Conservation (phyloP, 2,888 invertebrate genomes). For the Lampropteryx suffumata region DNA sequence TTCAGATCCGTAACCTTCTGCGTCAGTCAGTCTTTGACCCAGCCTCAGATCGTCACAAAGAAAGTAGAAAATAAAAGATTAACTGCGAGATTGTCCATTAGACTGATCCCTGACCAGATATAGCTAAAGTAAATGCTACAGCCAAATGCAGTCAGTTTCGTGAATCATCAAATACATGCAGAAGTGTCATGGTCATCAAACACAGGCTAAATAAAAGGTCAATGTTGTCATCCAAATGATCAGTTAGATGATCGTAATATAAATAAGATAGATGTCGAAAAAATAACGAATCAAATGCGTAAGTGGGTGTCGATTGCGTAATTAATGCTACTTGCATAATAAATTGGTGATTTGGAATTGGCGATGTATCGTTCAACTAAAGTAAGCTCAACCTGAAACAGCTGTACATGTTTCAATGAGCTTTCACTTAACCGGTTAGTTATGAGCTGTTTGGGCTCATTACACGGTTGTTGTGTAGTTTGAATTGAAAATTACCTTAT, state of each 20-base stretch:
- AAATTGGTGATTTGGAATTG: constrained; percentile 38
- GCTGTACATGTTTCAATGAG: constrained; percentile 39
- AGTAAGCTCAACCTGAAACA: constrained; percentile 16
- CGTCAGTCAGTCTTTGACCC: no score
- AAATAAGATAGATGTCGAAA: not conserved
- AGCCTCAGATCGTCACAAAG: no score
- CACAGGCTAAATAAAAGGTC: constrained; percentile 2
- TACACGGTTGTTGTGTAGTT: constrained; percentile 27
- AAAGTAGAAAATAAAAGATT: no score
- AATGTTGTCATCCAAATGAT: constrained; percentile 1
- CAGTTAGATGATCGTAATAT: not conserved
- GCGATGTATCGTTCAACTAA: constrained; percentile 41
- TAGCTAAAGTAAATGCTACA: not conserved
- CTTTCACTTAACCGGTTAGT: constrained; percentile 45
- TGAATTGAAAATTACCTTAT: constrained; percentile 8
- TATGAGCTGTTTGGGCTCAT: constrained; percentile 35
- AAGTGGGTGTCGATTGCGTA: constrained; percentile 29
- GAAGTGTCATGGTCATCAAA: not conserved
- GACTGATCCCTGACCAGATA: not conserved
- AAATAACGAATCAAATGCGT: not conserved
- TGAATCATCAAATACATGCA: not conserved
- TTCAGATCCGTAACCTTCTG: no score
- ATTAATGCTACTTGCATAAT: constrained; percentile 37
- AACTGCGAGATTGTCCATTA: no score
- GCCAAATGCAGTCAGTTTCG: not conserved